Conservation (phyloP, 2,113 vertebrate species). For the Pungitius pungitius region DNA sequence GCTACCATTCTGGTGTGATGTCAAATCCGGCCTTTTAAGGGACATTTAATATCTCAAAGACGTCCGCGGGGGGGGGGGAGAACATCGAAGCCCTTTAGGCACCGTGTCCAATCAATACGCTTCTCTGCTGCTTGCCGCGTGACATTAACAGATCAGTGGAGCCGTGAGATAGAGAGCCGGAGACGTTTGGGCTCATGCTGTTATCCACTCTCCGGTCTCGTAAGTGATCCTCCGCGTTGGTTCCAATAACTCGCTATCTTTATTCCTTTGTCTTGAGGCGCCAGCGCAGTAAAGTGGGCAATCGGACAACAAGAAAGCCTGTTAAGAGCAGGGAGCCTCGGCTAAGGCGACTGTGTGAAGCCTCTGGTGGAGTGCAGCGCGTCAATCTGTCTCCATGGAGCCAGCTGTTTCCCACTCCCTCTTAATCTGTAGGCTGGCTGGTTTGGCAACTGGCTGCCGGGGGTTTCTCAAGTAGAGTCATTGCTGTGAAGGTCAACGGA, state of each 20-base stretch:
- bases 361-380: slow-evolving; percentile 35
- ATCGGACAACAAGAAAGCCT: slow-evolving; percentile 44
- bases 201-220: slow-evolving; percentile 42
- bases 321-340: slow-evolving; percentile 38
- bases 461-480: slow-evolving; percentile 21
- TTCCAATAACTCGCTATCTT: slow-evolving; percentile 35
- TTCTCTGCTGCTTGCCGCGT: slow-evolving; percentile 47
- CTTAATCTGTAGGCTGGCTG: slow-evolving; percentile 39
- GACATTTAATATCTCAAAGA: slow-evolving; percentile 41
- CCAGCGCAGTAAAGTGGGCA: slow-evolving; percentile 28
- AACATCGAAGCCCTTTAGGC: slow-evolving; percentile 41
- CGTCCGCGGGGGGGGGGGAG: background rate
- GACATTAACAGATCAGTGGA: slow-evolving; percentile 66
- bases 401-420: slow-evolving; percentile 53
- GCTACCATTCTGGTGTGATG: slow-evolving; percentile 11
- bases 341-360: slow-evolving; percentile 29
- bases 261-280: slow-evolving; percentile 17
- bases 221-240: slow-evolving; percentile 27
- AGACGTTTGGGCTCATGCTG: slow-evolving; percentile 38
- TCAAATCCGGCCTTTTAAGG: slow-evolving; percentile 40
- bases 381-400: slow-evolving; percentile 24
- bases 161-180: slow-evolving; percentile 44
- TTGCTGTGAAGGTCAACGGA: slow-evolving; percentile 40
- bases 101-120: slow-evolving; percentile 58
- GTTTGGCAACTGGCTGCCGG: slow-evolving; percentile 43